Percentiles rank a stretch among this genome's conserved stretches.
These are phyloP conservation scores for Drosophila melanocephala DNA, from an alignment of 2,888 invertebrate genomes.

Conservation along the genomic window DNA sequence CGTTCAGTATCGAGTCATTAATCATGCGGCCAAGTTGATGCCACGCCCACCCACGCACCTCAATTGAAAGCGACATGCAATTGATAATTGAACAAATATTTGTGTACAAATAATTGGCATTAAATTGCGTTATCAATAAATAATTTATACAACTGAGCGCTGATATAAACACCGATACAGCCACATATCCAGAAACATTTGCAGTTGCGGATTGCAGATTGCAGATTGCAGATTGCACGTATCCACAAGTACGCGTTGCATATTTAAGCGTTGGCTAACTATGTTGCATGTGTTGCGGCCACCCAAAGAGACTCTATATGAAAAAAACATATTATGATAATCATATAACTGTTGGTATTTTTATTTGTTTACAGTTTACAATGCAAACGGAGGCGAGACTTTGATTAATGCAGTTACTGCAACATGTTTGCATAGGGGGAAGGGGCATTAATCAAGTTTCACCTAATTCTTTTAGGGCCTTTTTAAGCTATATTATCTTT, in stretches of 20 bases:
- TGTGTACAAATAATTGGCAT: conserved; percentile 83
- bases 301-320: conserved; percentile 22
- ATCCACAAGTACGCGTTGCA: conserved; percentile 25
- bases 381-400: conserved; percentile 30
- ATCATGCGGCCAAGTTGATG: conserved; percentile 47
- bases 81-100: conserved; percentile 79
- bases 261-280: conserved; percentile 69
- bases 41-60: conserved; percentile 40
- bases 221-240: conserved; percentile 16
- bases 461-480: not conserved
- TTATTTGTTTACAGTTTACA: conserved; percentile 33
- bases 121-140: conserved; percentile 84
- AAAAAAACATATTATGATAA: conserved; percentile 13
- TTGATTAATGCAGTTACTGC: conserved; percentile 25
- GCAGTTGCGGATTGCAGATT: conserved; percentile 18
- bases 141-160: conserved; percentile 81
- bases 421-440: conserved; percentile 10
- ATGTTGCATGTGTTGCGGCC: conserved; percentile 67
- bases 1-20: conserved; percentile 42
- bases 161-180: conserved; percentile 39
- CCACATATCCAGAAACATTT: not conserved
- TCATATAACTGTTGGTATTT: conserved; percentile 40
- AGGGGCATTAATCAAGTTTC: not conserved
- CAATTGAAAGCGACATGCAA: conserved; percentile 61
- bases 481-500: not conserved